These are phyloP conservation scores for Oncorhynchus clarkii DNA, from an alignment of 2,113 vertebrate species.

Conservation along the genomic window DNA sequence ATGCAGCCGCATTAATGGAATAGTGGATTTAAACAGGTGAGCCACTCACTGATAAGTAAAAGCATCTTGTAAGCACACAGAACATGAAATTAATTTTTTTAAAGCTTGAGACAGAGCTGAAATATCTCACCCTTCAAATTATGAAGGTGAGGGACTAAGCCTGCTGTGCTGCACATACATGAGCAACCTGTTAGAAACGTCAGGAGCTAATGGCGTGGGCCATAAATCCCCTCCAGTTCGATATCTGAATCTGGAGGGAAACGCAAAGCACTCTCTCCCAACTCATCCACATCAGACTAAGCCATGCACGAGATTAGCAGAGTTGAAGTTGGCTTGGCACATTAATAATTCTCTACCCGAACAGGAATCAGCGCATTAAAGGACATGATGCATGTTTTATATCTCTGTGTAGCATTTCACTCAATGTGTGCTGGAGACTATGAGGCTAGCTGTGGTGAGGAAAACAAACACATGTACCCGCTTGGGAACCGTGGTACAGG, in stretches of 20 bases:
- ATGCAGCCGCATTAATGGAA: not conserved
- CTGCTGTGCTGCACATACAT: not conserved
- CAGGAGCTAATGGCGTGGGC: not conserved
- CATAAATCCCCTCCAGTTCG: not conserved
- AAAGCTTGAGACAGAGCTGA: not conserved
- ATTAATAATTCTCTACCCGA: conserved; percentile 13
- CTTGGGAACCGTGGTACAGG: not conserved
- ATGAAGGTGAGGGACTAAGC: too few relatives aligned
- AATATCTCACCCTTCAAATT: not conserved
- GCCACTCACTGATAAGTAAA: not conserved
- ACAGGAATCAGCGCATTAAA: conserved; percentile 8
- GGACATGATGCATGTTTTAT: conserved; percentile 3
- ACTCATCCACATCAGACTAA: not conserved
- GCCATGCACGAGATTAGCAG: not conserved
- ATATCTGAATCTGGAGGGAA: not conserved
- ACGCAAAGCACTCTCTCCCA: not conserved
- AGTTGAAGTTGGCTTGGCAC: not conserved
- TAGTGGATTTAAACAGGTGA: not conserved
- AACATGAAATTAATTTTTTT: not conserved
- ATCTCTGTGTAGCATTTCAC: not conserved
- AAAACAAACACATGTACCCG: not conserved
- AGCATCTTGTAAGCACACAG: not conserved
- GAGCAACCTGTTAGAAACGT: not conserved
- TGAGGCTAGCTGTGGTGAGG: not conserved
- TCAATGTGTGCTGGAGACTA: not conserved